Evolutionary conservation across 1,140 invertebrate genomes (phyloP).

Genomic region (Bombus waltoni): DNA sequence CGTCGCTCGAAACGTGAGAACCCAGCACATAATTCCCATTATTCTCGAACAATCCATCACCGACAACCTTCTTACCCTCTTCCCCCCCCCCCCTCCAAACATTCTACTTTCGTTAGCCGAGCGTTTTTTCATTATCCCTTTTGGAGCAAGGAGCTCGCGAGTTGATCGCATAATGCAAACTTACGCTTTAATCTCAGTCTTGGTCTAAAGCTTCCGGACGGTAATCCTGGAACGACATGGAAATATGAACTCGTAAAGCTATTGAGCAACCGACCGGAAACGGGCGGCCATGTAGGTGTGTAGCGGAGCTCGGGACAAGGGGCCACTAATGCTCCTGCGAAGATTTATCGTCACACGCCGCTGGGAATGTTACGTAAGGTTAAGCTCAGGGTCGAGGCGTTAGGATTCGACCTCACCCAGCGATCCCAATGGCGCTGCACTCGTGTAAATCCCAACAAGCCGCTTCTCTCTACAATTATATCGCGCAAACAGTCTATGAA

Average conservation of each 20-base stretch:
- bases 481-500: not conserved
- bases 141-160: too few relatives aligned
- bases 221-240: slow-evolving; percentile 45
- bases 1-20: too few relatives aligned
- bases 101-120: not conserved
- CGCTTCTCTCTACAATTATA: not conserved
- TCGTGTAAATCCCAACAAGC: slow-evolving; percentile 57
- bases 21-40: too few relatives aligned
- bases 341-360: slow-evolving; percentile 67
- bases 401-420: slow-evolving; percentile 51
- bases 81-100: too few relatives aligned
- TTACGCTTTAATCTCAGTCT: slow-evolving; percentile 24
- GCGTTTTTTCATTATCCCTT: not conserved
- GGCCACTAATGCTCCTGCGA: slow-evolving; percentile 60
- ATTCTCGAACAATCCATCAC: not conserved
- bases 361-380: slow-evolving; percentile 66
- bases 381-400: slow-evolving; percentile 64
- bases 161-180: slow-evolving; percentile 14
- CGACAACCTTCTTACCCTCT: not conserved
- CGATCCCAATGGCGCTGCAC: slow-evolving; percentile 30
- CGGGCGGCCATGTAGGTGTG: slow-evolving; percentile 1
- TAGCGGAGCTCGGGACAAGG: slow-evolving; percentile 39
- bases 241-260: slow-evolving; percentile 54
- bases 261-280: slow-evolving; percentile 45
- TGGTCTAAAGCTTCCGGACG: not conserved